A percentile compares a stretch with the other conserved stretches of the same genome.
Evolutionary conservation across 2,888 invertebrate genomes (phyloP).

Genomic region (Autographa gamma): DNA sequence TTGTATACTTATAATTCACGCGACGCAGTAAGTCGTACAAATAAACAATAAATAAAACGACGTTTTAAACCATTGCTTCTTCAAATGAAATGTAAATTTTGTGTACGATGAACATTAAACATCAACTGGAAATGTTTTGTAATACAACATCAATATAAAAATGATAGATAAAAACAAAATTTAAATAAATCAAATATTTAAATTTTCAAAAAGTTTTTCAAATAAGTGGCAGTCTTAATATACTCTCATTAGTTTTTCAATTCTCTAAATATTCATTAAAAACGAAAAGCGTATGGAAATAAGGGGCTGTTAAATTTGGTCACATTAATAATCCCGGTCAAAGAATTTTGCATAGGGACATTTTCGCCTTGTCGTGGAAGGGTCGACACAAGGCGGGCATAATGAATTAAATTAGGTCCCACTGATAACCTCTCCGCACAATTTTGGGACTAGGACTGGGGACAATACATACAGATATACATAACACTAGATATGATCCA

Average conservation of each 20-base stretch:
- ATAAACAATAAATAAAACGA: too few species aligned
- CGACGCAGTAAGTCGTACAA: too few species aligned
- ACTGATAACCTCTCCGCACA: conserved; percentile 83
- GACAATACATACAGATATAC: conserved; percentile 60
- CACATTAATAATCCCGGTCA: conserved; percentile 73
- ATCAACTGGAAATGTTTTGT: too few species aligned
- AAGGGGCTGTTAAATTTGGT: conserved; percentile 65
- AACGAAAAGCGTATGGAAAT: conserved; percentile 53
- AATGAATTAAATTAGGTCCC: conserved; percentile 87
- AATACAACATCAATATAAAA: too few species aligned
- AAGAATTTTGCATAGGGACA: conserved; percentile 82
- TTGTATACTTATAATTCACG: too few species aligned
- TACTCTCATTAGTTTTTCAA: conserved; percentile 41
- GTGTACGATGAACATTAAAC: too few species aligned
- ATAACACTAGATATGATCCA: conserved; percentile 61
- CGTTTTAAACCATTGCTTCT: too few species aligned
- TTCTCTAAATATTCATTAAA: conserved; percentile 47
- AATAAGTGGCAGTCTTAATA: conserved; percentile 15
- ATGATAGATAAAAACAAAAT: too few species aligned
- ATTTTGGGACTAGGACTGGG: conserved; percentile 72
- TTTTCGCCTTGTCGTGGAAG: conserved; percentile 77
- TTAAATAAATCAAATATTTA: neutral
- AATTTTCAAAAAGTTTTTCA: neutral
- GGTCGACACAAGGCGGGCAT: conserved; percentile 80
- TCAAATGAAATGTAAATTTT: too few species aligned